These are phyloP conservation scores for Carcharodon carcharias DNA, from an alignment of 2,797 vertebrate genomes.

Conservation along the genomic window DNA sequence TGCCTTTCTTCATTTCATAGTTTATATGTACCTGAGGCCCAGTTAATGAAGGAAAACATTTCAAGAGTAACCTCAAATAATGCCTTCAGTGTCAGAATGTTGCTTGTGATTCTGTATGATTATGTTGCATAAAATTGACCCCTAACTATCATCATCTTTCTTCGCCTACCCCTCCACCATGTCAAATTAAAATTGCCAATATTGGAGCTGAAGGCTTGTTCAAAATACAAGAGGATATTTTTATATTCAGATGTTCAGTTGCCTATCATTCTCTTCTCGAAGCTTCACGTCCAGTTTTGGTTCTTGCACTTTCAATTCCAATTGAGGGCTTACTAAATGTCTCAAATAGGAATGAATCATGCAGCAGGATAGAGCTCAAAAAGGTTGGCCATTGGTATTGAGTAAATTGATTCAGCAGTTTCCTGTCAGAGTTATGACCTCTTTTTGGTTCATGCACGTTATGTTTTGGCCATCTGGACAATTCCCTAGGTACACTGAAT, in stretches of 20 bases:
- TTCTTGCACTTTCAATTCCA: background rate
- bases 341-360: background rate
- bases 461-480: background rate
- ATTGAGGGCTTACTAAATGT: background rate
- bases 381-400: background rate
- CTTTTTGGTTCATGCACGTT: too few relatives aligned
- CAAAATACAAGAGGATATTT: background rate
- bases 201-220: background rate
- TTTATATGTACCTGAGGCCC: background rate
- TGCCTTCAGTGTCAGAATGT: background rate
- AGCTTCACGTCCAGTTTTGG: background rate
- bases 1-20: background rate
- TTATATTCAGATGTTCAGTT: background rate
- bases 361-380: background rate
- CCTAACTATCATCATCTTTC: background rate
- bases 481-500: background rate
- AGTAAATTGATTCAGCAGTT: background rate
- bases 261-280: background rate
- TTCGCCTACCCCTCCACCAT: too few relatives aligned
- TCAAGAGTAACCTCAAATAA: background rate
- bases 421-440: background rate
- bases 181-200: background rate
- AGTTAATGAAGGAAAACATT: background rate
- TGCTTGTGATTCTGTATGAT: background rate
- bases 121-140: background rate